Evolutionary conservation across 1,140 invertebrate species (phyloP).

Genomic region (Drosophila biarmipes): DNA sequence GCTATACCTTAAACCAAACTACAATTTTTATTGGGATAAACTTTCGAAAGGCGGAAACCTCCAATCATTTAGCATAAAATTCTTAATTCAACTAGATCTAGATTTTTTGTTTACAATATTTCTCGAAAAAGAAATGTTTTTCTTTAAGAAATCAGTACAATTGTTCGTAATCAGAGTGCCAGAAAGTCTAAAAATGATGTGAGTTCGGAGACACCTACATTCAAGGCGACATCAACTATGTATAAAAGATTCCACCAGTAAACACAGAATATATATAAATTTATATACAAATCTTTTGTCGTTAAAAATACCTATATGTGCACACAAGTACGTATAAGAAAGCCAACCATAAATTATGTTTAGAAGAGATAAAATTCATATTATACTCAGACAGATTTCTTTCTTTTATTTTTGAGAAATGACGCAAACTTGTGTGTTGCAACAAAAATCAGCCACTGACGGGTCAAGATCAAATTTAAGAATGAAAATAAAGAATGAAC

Average conservation of each 20-base stretch:
- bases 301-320: not conserved
- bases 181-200: too few species aligned
- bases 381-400: conserved; percentile 35
- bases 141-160: too few species aligned
- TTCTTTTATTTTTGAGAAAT: conserved; percentile 32
- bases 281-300: conserved; percentile 12
- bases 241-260: conserved; percentile 5
- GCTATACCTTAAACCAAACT: not conserved
- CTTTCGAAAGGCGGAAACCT: too few species aligned
- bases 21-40: not conserved
- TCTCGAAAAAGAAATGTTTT: too few species aligned
- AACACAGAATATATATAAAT: not conserved
- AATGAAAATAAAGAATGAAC: not conserved
- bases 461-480: conserved; percentile 1
- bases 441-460: too few species aligned
- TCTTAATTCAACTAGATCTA: too few species aligned
- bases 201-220: too few species aligned
- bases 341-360: conserved; percentile 42
- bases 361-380: conserved; percentile 41
- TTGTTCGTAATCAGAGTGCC: too few species aligned
- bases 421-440: conserved; percentile 44
- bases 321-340: conserved; percentile 12
- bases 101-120: too few species aligned
- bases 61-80: too few species aligned
- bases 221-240: not conserved